A percentile compares a stretch with the other conserved stretches of the same genome.
phyloP scores from a whole-genome alignment of 2,113 vertebrate genomes.

The Atherinomorus stipes region DNA sequence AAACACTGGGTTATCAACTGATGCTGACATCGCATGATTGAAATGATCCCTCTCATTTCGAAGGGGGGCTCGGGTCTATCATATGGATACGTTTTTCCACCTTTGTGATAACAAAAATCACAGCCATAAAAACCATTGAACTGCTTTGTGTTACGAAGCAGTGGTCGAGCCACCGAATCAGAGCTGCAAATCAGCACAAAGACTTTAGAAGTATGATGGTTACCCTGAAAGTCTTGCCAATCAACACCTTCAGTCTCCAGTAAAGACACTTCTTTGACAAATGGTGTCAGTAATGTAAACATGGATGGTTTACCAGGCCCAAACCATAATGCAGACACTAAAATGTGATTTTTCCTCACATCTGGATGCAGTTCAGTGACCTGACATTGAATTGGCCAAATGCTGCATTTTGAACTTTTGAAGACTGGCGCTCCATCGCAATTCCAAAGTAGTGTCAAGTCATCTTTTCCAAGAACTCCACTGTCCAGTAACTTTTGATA shows the following conservation, averaged over 20 bases:
- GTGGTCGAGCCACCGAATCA: neutral
- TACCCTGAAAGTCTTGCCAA: neutral
- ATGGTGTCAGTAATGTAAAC: neutral
- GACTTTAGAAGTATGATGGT: no score
- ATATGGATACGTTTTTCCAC: neutral
- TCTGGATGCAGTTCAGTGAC: no score
- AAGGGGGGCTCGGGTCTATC: neutral
- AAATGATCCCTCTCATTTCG: neutral
- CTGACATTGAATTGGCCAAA: no score
- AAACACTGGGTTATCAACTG: neutral
- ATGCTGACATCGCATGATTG: neutral
- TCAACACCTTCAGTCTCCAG: neutral
- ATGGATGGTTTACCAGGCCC: neutral
- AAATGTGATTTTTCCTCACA: slow-evolving; percentile 5
- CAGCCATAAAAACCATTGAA: neutral
- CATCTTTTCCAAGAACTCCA: neutral
- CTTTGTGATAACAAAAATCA: slow-evolving; percentile 4
- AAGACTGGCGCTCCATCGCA: no score
- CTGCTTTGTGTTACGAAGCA: neutral
- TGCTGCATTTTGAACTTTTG: no score
- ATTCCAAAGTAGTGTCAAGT: neutral
- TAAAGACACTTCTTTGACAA: neutral
- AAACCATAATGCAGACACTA: slow-evolving; percentile 1
- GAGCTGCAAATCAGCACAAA: neutral
- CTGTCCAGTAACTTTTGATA: neutral